Evolutionary conservation across 2,888 invertebrate species (phyloP), one percentile per base, ranked within the genome.

Genomic region (Notocelia uddmanniana): DNA sequence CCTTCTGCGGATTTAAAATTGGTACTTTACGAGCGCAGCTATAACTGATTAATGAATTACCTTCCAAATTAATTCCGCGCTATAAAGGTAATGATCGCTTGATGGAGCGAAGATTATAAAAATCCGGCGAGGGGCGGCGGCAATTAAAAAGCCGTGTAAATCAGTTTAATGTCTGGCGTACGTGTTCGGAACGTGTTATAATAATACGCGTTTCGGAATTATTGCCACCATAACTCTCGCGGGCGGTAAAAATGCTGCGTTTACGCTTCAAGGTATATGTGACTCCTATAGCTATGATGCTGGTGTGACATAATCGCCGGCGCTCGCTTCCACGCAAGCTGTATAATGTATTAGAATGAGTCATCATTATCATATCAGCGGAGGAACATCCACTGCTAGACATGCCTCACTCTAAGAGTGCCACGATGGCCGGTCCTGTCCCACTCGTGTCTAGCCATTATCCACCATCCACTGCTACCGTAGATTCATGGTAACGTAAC

Each of bases 101-200:
- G 69, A 78, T 78, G 71, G 77, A 80, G 81, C 72, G 50, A 69
- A 81, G 79, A 78, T 79, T 78, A 70, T 77, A 73, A 68, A 63
- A 60, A 52, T 57, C 67, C 52, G 18, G 50, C 70, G 66, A 57
- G 60, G 57, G 58, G 26, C 37, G n/a, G 57, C 18, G 62, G 77
- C 79, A 78, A 79, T 80, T 80, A 79, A 77, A 79, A 76, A 76
- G 76, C 74, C 69, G 74, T 82, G 82, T 83, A 82, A 83, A 83
- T 81, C 84, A 84, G 79, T 77, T 77, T 77, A 80, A 83, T 79
- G 80, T 58, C 71, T 64, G 71, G 34, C 72, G 60, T 55, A 68
- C 72, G 70, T 50, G 55, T 63, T 26, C 18, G 67, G 60, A 62
- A 31, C 66, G 71, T 63, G 62, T 76, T 80, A 79, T 80, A 78